phyloP scores from a whole-genome alignment of 2,888 invertebrate species.

The Melipona beecheii region DNA sequence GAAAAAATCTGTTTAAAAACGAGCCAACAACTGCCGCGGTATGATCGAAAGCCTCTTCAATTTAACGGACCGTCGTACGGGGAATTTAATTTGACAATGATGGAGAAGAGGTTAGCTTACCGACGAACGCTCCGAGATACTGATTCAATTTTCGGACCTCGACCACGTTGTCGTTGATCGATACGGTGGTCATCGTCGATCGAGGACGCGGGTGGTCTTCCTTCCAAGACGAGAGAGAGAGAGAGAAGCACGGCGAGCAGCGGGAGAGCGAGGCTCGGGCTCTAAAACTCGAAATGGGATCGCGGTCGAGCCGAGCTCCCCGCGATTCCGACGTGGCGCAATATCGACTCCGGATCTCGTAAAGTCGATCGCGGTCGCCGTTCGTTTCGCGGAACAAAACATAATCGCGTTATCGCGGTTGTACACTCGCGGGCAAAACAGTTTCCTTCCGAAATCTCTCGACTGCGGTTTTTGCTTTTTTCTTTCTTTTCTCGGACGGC shows the following conservation, averaged over 20 bases:
- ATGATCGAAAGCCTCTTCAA: neutral
- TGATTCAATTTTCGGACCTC: slow-evolving; percentile 72
- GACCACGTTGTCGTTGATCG: slow-evolving; percentile 26
- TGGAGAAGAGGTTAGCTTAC: slow-evolving; percentile 67
- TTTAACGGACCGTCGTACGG: no score
- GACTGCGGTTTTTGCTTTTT: no score
- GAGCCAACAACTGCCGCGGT: no score
- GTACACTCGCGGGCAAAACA: neutral
- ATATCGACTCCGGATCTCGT: slow-evolving; percentile 51
- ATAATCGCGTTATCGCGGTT: slow-evolving; percentile 8
- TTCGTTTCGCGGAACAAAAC: slow-evolving; percentile 64
- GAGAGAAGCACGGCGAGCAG: neutral
- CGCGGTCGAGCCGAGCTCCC: slow-evolving; percentile 32
- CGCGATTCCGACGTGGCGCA: slow-evolving; percentile 30
- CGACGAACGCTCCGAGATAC: slow-evolving; percentile 76
- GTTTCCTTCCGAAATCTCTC: neutral
- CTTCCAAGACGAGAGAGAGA: no score
- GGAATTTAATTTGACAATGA: neutral
- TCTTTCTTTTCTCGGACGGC: neutral
- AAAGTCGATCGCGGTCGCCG: slow-evolving; percentile 50
- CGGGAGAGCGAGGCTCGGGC: slow-evolving; percentile 11
- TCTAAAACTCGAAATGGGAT: slow-evolving; percentile 21
- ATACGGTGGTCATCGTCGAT: slow-evolving; percentile 45
- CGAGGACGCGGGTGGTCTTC: neutral
- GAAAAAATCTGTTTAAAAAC: neutral